Evolutionary conservation across 2,888 invertebrate genomes (phyloP), one percentile per base, ranked within the genome.

Genomic region (Allophyes oxyacanthae): DNA sequence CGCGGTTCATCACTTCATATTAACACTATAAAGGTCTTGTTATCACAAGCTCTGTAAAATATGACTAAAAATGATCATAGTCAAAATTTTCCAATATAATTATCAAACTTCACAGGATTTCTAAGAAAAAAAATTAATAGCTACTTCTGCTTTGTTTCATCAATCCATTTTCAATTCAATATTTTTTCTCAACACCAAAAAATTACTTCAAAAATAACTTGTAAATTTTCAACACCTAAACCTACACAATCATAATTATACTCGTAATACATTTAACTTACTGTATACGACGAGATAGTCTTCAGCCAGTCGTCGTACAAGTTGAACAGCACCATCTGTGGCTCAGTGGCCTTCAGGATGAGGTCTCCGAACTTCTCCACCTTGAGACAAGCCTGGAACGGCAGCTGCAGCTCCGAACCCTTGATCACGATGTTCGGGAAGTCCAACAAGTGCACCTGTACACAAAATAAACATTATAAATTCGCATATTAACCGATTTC

Each of bases 381-480:
- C 88, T 99, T 99, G 36, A 99, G 95, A 87, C 99, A 99, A 6
- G 99, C 99, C 89, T 99, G 99, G 97, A 99, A 99, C 0, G 99
- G 99, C 78, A 99, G 91, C 91, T 99, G 99, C 64, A 99, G 94
- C 88, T 99, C 99, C 0, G 99, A 99, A 0, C 99, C 99, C 90
- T 99, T 99, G 94, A 99, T 99, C 56, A 99, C 99, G 88, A 99
- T 99, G 92, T 99, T 99, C 10, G 99, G 99, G 95, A 99, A 99
- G 92, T 99, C 99, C n/a, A 99, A 95, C 86, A 99, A 96, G 95
- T 99, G 99, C 68, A 99, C 98, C 95, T 95, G 68, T 10, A 41
- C 5, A 6, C 6, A 42, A 38, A 10, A n/a, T n/a, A n/a, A n/a
- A n/a, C n/a, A n/a, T n/a, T n/a, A n/a, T n/a, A n/a, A n/a, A n/a